A percentile compares a stretch with the other conserved stretches of the same genome.
phyloP scores from a whole-genome alignment of 2,797 vertebrate genomes.

The Paguma larvata region DNA sequence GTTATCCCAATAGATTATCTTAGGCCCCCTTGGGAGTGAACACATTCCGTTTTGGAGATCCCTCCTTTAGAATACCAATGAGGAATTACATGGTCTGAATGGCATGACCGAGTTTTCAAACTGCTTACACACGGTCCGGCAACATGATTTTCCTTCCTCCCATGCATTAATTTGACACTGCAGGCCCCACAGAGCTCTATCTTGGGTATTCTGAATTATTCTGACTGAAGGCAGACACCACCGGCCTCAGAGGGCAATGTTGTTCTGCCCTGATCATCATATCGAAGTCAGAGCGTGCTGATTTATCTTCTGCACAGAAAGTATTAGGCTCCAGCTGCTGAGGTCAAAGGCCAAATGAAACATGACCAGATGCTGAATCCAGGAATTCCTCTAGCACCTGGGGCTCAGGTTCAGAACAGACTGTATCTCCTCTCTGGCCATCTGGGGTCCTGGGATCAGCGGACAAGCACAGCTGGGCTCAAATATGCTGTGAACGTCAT shows the following conservation, averaged over 20 bases:
- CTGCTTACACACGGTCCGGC: neutral
- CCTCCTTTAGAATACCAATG: conserved; percentile 38
- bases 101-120: conserved; percentile 45
- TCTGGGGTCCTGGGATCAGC: neutral
- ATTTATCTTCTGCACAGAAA: conserved; percentile 64
- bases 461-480: neutral
- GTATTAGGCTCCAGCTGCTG: conserved; percentile 61
- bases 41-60: neutral
- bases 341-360: conserved; percentile 73
- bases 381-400: conserved; percentile 64
- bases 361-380: conserved; percentile 36
- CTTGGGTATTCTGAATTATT: conserved; percentile 24
- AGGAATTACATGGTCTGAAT: neutral
- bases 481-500: neutral
- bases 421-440: neutral
- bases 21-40: neutral
- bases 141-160: neutral
- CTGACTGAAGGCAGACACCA: conserved; percentile 47
- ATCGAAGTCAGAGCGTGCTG: neutral
- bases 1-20: neutral
- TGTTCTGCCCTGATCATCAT: neutral
- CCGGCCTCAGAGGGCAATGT: conserved; percentile 39
- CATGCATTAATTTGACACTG: conserved; percentile 57
- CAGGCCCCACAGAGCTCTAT: neutral
- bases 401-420: conserved; percentile 34